Evolutionary conservation across 2,113 vertebrate genomes (phyloP).

Genomic region (Petroica traversi): DNA sequence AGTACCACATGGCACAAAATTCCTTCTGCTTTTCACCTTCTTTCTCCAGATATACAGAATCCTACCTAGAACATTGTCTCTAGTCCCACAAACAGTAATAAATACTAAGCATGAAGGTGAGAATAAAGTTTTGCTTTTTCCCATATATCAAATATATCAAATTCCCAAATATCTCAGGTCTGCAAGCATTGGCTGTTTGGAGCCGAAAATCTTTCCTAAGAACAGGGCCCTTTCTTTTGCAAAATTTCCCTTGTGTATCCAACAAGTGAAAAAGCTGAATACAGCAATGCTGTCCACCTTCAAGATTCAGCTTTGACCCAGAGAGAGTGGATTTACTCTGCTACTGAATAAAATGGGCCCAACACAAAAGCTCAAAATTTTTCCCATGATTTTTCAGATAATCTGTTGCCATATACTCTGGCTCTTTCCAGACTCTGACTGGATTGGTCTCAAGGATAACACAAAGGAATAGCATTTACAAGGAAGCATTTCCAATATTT

Average conservation of each 20-base stretch:
- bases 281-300: not conserved
- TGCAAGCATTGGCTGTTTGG: not conserved
- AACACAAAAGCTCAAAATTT: not conserved
- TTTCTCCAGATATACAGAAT: not conserved
- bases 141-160: too few relatives aligned
- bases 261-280: not conserved
- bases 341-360: not conserved
- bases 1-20: not conserved
- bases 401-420: not conserved
- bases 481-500: not conserved
- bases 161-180: not conserved
- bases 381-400: not conserved
- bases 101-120: not conserved
- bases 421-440: not conserved
- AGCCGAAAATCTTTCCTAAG: not conserved
- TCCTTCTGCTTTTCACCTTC: not conserved
- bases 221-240: not conserved
- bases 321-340: not conserved
- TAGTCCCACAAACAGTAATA: not conserved
- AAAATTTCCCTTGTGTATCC: not conserved
- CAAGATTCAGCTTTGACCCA: not conserved
- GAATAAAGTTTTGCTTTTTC: not conserved
- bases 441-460: not conserved
- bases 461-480: not conserved
- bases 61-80: not conserved